Evolutionary conservation across 2,888 invertebrate species (phyloP).

Genomic region (Leptopilina drosophilae): DNA sequence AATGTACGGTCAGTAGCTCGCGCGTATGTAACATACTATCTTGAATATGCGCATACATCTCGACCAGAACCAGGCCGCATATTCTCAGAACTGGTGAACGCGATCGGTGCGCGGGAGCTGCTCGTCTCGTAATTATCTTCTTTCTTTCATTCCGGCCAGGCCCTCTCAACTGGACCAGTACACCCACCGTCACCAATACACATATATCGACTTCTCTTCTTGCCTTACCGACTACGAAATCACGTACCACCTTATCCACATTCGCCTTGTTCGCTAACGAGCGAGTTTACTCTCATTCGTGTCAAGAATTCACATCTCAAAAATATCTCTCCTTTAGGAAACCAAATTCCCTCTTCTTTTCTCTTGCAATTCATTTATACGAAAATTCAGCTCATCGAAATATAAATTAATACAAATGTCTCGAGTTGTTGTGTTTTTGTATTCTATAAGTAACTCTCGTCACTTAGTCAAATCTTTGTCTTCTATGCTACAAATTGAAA

Average conservation of each 20-base stretch:
- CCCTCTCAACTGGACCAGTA: constrained; percentile 46
- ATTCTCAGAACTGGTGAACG: constrained; percentile 74
- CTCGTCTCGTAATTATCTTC: constrained; percentile 75
- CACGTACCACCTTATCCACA: constrained; percentile 46
- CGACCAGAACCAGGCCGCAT: constrained; percentile 65
- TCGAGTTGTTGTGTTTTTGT: no score
- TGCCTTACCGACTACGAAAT: constrained; percentile 49
- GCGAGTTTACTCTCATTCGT: constrained; percentile 49
- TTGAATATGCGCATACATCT: constrained; percentile 76
- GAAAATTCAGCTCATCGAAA: no score
- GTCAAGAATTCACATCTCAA: constrained; percentile 5
- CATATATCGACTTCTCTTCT: constrained; percentile 42
- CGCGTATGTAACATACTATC: constrained; percentile 76
- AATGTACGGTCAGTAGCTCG: constrained; percentile 68
- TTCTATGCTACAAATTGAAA: no score
- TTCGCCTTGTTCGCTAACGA: constrained; percentile 50
- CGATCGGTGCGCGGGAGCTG: constrained; percentile 75
- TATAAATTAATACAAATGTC: no score
- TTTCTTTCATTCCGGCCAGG: constrained; percentile 63
- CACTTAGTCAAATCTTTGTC: no score
- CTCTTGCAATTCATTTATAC: no score
- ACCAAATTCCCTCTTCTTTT: no score
- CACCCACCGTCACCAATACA: constrained; percentile 46
- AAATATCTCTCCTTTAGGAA: no score
- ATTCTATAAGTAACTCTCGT: no score